phyloP scores from a whole-genome alignment of 2,797 vertebrate species.

The Gymnoscopelus microlampas region DNA sequence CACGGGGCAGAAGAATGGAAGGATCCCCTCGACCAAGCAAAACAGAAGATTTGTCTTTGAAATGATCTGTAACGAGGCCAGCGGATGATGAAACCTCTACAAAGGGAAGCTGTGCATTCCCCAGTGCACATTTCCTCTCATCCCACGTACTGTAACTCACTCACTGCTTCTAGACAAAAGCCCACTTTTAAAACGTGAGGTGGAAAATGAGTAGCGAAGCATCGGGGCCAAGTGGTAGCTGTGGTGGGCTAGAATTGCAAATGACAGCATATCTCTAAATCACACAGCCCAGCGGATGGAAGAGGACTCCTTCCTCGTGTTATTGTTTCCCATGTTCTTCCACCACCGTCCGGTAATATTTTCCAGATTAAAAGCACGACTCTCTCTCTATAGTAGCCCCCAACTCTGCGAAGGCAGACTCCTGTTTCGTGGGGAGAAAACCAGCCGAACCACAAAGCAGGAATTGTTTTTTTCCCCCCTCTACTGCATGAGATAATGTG shows the following conservation, averaged over 20 bases:
- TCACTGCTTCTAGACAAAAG: slow-evolving; percentile 51
- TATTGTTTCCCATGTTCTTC: slow-evolving; percentile 86
- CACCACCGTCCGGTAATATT: slow-evolving; percentile 73
- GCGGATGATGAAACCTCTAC: slow-evolving; percentile 19
- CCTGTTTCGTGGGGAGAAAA: slow-evolving; percentile 69
- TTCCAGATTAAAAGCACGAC: slow-evolving; percentile 76
- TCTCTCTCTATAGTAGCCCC: slow-evolving; percentile 45
- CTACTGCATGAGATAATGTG: slow-evolving; percentile 69
- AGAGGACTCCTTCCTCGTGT: slow-evolving; percentile 74
- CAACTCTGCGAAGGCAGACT: slow-evolving; percentile 56
- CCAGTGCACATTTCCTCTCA: slow-evolving; percentile 29
- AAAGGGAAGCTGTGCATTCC: slow-evolving; percentile 44
- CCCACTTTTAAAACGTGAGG: slow-evolving; percentile 42
- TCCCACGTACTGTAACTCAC: slow-evolving; percentile 10
- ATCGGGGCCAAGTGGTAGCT: slow-evolving; percentile 57
- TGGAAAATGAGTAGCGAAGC: slow-evolving; percentile 69
- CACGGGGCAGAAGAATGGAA: slow-evolving; percentile 23
- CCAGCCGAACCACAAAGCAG: slow-evolving; percentile 61
- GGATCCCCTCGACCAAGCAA: slow-evolving; percentile 38
- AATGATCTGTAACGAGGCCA: slow-evolving; percentile 38
- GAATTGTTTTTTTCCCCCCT: slow-evolving; percentile 63
- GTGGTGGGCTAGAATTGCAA: slow-evolving; percentile 68
- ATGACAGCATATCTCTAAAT: slow-evolving; percentile 72
- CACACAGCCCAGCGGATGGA: slow-evolving; percentile 66
- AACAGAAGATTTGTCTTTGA: slow-evolving; percentile 38